Evolutionary conservation across 2,888 invertebrate species (phyloP).

Genomic region (Protonemura montana): DNA sequence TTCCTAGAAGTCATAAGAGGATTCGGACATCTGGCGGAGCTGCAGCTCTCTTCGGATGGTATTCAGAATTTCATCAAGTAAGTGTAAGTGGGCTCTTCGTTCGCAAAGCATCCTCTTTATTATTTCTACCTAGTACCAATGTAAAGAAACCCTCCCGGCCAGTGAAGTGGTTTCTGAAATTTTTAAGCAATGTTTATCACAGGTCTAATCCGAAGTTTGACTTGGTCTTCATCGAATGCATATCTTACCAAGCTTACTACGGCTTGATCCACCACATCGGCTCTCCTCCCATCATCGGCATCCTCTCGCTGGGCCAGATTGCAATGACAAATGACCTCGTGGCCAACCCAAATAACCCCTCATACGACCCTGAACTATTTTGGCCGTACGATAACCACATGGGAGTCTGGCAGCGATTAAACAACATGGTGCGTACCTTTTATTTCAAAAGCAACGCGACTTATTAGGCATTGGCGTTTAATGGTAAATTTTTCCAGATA

Average conservation of each 20-base stretch:
- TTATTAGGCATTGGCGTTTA: too few relatives aligned
- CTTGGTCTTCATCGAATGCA: constrained; percentile 65
- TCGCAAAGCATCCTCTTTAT: too few relatives aligned
- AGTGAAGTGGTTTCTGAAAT: too few relatives aligned
- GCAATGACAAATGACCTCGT: constrained; percentile 53
- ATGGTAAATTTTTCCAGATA: background rate
- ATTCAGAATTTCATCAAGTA: constrained; percentile 39
- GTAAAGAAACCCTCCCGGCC: too few relatives aligned
- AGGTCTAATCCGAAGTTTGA: constrained; percentile 60
- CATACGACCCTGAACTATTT: constrained; percentile 55
- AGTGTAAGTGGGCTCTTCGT: background rate
- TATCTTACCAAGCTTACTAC: constrained; percentile 52
- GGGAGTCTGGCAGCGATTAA: constrained; percentile 53
- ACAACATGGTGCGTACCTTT: constrained; percentile 36
- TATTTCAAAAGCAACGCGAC: background rate
- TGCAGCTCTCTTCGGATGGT: background rate
- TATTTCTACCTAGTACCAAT: too few relatives aligned
- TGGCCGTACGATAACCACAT: constrained; percentile 51
- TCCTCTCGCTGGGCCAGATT: constrained; percentile 55
- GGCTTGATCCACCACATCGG: constrained; percentile 37
- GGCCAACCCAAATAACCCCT: constrained; percentile 56
- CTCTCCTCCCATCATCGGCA: constrained; percentile 62
- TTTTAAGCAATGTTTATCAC: background rate
- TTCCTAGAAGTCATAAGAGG: background rate
- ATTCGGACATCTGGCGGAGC: background rate